Evolutionary conservation across 2,113 vertebrate species (phyloP).

Genomic region (Hippoglossus stenolepis): DNA sequence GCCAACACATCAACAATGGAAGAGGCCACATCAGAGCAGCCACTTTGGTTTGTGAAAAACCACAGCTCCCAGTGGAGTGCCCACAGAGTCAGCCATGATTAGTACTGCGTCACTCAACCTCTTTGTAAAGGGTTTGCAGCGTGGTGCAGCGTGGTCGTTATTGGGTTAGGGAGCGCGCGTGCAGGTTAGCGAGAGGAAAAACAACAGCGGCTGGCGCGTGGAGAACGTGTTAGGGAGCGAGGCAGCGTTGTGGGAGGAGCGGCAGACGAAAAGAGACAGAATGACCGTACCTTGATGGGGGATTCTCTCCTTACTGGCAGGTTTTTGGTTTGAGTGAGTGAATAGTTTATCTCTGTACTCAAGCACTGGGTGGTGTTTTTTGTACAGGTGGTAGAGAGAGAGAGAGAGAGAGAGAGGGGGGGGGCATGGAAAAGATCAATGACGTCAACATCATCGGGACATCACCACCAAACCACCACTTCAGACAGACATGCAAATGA

Average conservation of each 20-base stretch:
- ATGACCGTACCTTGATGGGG: conserved; percentile 90
- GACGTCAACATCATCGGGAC: conserved; percentile 59
- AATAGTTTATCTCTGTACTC: conserved; percentile 97
- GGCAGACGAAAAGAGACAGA: conserved; percentile 31
- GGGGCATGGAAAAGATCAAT: conserved; percentile 60
- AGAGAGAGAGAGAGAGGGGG: conserved; percentile 9
- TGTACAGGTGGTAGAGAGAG: conserved; percentile 73
- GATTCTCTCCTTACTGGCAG: conserved; percentile 90
- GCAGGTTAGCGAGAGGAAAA: conserved; percentile 22
- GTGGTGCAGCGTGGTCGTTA: conserved; percentile 2
- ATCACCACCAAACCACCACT: conserved; percentile 26
- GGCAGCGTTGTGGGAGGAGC: not conserved
- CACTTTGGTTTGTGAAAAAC: conserved; percentile 67
- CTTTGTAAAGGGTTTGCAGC: conserved; percentile 46
- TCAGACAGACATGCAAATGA: conserved; percentile 58
- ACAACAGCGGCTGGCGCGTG: not conserved
- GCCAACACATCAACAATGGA: conserved; percentile 67
- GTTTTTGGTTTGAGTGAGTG: conserved; percentile 93
- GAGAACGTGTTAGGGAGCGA: conserved; percentile 34
- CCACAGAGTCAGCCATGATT: conserved; percentile 66
- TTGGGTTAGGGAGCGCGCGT: conserved; percentile 49
- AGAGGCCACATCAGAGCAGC: conserved; percentile 62
- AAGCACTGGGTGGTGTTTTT: conserved; percentile 89
- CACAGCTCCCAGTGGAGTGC: conserved; percentile 68
- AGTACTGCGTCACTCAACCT: conserved; percentile 44